Base-by-base conservation (phyloP, 2,113 vertebrate species). In the Drymodes brunneopygia region DNA sequence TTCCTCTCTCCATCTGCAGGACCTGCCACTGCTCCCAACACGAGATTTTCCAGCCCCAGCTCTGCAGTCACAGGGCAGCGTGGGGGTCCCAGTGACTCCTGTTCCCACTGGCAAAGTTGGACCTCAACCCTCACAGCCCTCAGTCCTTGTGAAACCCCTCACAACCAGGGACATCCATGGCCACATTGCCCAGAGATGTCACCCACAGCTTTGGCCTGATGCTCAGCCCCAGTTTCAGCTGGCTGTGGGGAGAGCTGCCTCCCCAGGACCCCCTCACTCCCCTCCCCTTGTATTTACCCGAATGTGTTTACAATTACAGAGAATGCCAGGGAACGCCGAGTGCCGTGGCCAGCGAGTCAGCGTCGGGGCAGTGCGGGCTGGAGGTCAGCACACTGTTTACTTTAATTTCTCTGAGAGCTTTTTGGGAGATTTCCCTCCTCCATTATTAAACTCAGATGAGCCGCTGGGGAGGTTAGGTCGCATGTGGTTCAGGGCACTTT, bases 361-460 rank as follows among this genome's bases (percentile, higher is more conserved):
- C 40, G 29, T 54, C 64, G 6, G 96, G 96, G 96, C 95, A 97
- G 82, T 5, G 21, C 6, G 15, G 88, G 95, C 53, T 81, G 95
- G 92, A 94, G 97, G 97, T 93, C 96, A 97, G 84, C 35, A 24
- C 61, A 45, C 94, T 97, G 97, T 97, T 98, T 97, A 96, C 97
- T 98, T 98, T 98, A 97, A 98, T 98, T 97, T 97, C 96, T 94
- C 92, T 13, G 94, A 92, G 96, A 97, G 96, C 97, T 98, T 97
- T 97, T 96, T 81, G 94, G 94, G 95, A 97, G 96, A 92, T 95
- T 96, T 97, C 93, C 96, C 94, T 88, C 45, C 85, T 90, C 69
- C 23, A 51, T 98, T 97, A 98, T 98, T 98, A 97, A 97, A 97
- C 95, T 97, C 97, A 97, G 97, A 97, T 97, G 97, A 97, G 95